These are phyloP conservation scores for Eupithecia dodoneata DNA, from an alignment of 2,888 invertebrate genomes.

Conservation along the genomic window DNA sequence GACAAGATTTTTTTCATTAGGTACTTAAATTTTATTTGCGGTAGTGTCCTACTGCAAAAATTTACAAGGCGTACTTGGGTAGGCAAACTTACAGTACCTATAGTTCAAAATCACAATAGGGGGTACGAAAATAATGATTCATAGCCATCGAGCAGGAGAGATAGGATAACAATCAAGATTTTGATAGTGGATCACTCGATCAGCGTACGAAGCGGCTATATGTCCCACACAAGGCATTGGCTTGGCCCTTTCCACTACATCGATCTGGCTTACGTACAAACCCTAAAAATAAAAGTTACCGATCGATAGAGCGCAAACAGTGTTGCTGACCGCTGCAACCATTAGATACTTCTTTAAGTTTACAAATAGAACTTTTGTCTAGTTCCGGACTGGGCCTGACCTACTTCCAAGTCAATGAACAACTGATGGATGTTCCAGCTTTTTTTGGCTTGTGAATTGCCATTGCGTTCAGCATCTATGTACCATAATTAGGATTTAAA, in stretches of 20 bases:
- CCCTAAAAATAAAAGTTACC: constrained; percentile 14
- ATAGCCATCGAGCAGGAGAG: not conserved
- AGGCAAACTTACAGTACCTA: too few relatives aligned
- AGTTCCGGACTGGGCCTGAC: constrained; percentile 70
- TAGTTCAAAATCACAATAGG: too few relatives aligned
- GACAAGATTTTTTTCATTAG: too few relatives aligned
- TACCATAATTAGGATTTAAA: not conserved
- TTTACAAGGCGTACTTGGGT: too few relatives aligned
- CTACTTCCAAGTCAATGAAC: constrained; percentile 69
- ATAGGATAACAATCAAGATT: not conserved
- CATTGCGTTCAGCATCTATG: constrained; percentile 24
- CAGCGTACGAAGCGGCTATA: not conserved
- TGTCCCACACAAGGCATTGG: not conserved
- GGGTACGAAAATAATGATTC: not conserved
- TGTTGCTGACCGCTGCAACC: constrained; percentile 39
- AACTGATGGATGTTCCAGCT: constrained; percentile 55
- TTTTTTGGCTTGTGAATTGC: constrained; percentile 25
- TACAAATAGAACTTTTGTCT: constrained; percentile 61
- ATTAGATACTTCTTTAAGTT: constrained; percentile 44
- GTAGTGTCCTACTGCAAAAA: too few relatives aligned
- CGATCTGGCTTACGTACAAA: constrained; percentile 1
- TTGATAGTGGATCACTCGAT: not conserved
- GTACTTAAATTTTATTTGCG: too few relatives aligned
- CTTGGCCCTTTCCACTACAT: not conserved
- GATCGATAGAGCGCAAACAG: constrained; percentile 13